These are phyloP conservation scores for Andrena bicolor DNA, from an alignment of 2,888 invertebrate genomes.

Conservation along the genomic window DNA sequence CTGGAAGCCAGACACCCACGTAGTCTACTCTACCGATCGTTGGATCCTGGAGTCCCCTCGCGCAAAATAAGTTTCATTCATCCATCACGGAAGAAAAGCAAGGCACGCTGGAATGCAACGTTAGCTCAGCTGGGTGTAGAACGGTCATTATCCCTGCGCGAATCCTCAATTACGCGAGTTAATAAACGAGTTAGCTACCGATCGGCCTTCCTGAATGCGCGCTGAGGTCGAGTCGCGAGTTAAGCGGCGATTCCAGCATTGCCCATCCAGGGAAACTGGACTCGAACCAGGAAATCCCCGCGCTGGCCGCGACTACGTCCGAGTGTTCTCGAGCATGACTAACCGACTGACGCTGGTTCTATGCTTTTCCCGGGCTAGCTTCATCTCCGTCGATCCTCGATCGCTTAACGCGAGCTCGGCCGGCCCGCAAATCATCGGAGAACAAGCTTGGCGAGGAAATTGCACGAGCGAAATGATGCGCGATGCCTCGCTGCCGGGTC, in stretches of 20 bases:
- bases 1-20: too few species aligned
- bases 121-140: conserved; percentile 47
- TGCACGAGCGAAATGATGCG: conserved; percentile 16
- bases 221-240: neutral
- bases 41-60: neutral
- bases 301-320: neutral
- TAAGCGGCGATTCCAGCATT: neutral
- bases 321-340: conserved; percentile 15
- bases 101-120: conserved; percentile 29
- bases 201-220: conserved; percentile 5
- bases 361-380: neutral
- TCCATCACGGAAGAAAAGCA: neutral
- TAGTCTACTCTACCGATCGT: neutral
- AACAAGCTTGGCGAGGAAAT: conserved; percentile 28
- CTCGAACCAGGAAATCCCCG: neutral
- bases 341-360: conserved; percentile 19
- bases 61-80: conserved; percentile 12
- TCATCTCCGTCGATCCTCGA: neutral
- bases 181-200: conserved; percentile 13
- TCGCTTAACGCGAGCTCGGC: conserved; percentile 9
- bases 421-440: conserved; percentile 31
- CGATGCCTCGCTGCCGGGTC: conserved; percentile 22
- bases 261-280: neutral
- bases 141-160: conserved; percentile 48
- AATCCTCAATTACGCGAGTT: conserved; percentile 58